Evolutionary conservation across 92 coral and sea anemone genomes (phyloP).

Genomic region (Blastomussa wellsi): DNA sequence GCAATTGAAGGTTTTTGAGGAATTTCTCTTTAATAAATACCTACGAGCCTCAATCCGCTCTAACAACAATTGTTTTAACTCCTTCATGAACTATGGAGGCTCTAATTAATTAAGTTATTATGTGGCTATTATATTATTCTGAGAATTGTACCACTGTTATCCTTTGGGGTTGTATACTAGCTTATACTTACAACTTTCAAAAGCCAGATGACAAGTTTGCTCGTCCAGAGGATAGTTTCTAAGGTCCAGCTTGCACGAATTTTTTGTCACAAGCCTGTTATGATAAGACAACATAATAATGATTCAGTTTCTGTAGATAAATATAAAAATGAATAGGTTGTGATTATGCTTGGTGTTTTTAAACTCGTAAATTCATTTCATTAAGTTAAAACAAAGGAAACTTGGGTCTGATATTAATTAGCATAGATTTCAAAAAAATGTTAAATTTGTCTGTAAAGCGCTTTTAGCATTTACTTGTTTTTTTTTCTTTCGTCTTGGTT

Average conservation of each 20-base stretch:
- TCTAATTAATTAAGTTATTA: background rate
- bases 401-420: too few relatives aligned
- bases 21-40: too few relatives aligned
- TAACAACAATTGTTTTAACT: background rate
- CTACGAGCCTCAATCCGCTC: background rate
- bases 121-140: background rate
- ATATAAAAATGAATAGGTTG: background rate
- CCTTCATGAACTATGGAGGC: background rate
- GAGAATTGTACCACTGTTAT: background rate
- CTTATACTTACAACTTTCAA: conserved; percentile 96
- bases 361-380: too few relatives aligned
- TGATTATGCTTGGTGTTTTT: too few relatives aligned
- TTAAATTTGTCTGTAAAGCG: background rate
- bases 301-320: background rate
- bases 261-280: conserved; percentile 76
- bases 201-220: conserved; percentile 90
- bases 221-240: conserved; percentile 91
- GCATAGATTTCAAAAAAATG: too few relatives aligned
- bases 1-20: too few relatives aligned
- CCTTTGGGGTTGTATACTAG: conserved; percentile 46
- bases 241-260: conserved; percentile 92
- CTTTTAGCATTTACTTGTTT: background rate
- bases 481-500: background rate
- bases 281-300: background rate
- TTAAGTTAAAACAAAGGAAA: too few relatives aligned